These are phyloP conservation scores for Mercenaria mercenaria DNA, from an alignment of 1,140 invertebrate genomes.

Conservation along the genomic window DNA sequence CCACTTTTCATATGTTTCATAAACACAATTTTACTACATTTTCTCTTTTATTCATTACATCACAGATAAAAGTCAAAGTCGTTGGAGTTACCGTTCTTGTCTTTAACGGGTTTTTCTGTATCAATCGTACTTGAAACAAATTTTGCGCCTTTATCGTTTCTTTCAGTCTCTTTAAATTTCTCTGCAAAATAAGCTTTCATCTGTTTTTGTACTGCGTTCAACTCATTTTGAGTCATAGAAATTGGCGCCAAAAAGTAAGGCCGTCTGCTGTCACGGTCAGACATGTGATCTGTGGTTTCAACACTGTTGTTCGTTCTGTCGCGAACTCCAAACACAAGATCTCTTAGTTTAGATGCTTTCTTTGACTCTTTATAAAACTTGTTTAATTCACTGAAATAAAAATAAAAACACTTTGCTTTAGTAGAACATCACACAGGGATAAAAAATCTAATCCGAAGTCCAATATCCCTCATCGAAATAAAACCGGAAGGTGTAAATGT, in stretches of 20 bases:
- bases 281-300: not conserved
- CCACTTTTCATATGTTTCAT: too few relatives aligned
- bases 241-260: not conserved
- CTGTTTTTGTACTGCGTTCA: not conserved
- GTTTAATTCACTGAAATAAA: not conserved
- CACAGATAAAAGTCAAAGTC: too few relatives aligned
- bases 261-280: not conserved
- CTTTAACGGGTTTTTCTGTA: not conserved
- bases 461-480: too few relatives aligned
- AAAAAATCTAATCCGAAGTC: too few relatives aligned
- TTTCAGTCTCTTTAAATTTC: too few relatives aligned
- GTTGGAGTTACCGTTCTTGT: too few relatives aligned
- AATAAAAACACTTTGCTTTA: too few relatives aligned
- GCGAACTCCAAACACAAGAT: not conserved
- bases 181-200: not conserved
- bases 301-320: not conserved
- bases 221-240: not conserved
- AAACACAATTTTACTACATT: too few relatives aligned
- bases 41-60: too few relatives aligned
- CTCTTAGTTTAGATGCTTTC: not conserved
- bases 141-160: not conserved
- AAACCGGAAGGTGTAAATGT: too few relatives aligned
- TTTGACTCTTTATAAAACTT: not conserved
- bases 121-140: not conserved
- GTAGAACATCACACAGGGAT: too few relatives aligned